These are phyloP conservation scores for Probaryconus sp. DNA, from an alignment of 1,140 invertebrate species.

Conservation along the genomic window DNA sequence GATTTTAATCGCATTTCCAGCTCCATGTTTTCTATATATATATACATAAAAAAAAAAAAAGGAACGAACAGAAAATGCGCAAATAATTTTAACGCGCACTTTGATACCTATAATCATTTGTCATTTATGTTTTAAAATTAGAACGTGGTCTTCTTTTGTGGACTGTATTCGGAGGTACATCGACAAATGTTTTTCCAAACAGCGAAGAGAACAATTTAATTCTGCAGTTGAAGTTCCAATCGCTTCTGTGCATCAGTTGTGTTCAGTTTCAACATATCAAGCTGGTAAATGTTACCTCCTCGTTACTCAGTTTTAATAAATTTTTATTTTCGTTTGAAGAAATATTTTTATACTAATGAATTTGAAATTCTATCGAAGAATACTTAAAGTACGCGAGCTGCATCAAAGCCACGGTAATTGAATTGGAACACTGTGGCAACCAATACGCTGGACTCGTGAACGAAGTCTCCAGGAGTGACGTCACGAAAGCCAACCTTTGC, in stretches of 20 bases:
- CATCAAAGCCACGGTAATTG: slow-evolving; percentile 80
- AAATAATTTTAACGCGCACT: not conserved
- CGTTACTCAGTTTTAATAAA: not conserved
- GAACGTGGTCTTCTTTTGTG: slow-evolving; percentile 80
- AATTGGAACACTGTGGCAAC: slow-evolving; percentile 79
- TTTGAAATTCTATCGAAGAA: slow-evolving; percentile 77
- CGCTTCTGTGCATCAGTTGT: slow-evolving; percentile 81
- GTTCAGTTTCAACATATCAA: slow-evolving; percentile 80
- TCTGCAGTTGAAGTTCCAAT: slow-evolving; percentile 80
- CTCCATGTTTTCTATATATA: slow-evolving; percentile 10
- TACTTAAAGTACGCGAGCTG: slow-evolving; percentile 81
- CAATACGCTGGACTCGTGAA: slow-evolving; percentile 80
- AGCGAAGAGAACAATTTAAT: slow-evolving; percentile 79
- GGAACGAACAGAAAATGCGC: not conserved
- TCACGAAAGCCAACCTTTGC: slow-evolving; percentile 80
- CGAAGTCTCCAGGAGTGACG: slow-evolving; percentile 79
- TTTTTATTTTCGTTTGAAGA: too few species aligned
- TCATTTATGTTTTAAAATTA: slow-evolving; percentile 53
- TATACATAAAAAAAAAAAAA: slow-evolving; percentile 10
- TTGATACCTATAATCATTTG: slow-evolving; percentile 22
- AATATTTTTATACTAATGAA: too few species aligned
- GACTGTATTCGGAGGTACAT: slow-evolving; percentile 80
- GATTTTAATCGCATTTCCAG: slow-evolving; percentile 49
- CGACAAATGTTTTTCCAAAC: slow-evolving; percentile 80
- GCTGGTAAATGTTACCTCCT: slow-evolving; percentile 70